Base-by-base conservation (phyloP, 2,113 vertebrate genomes). In the Echinops telfairi region DNA sequence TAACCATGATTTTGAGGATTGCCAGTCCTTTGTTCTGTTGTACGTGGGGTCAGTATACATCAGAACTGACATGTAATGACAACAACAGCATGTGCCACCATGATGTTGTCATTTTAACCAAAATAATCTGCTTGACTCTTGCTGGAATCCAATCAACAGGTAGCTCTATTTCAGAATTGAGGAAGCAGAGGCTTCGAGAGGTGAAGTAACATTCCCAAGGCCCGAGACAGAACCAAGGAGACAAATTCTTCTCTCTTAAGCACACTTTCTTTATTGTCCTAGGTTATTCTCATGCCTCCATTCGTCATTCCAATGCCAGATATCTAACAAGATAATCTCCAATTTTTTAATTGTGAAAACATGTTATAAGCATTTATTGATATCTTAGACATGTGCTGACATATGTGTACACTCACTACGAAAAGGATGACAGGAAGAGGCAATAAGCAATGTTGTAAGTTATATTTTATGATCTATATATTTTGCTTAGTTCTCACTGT, bases 401-500 rank as follows among this genome's bases (percentile, higher is more conserved):
- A 27, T 64, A n/a, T 38, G 38, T 3, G 76, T 4, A 68, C 7
- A 75, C 20, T 6, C 73, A 16, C 57, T 80, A 53, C 27, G 57
- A 79, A 70, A 57, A 92, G 12, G 19, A 38, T 66, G 68, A 38
- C 20, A 68, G 1, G 4, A 57, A 9, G 14, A n/a, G 43, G 75
- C 3, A 71, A n/a, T n/a, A 70, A n/a, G 20, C 15, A 89, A 25
- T 70, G 25, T 62, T 70, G 38, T 15, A 82, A 40, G 60, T 60
- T 60, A 23, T 68, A 1, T 80, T 77, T 88, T 85, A 53, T 40
- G 31, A 2, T 3, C 40, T 92, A 0, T 66, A 31, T 53, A 64
- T 78, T 82, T 91, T 66, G 31, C 11, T 77, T 92, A 19, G 6
- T 83, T 92, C 38, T 90, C 25, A 83, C 4, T 33, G 86, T 38